Percentiles rank a stretch among this genome's conserved stretches.
Evolutionary conservation across 2,113 vertebrate species (phyloP).

Genomic region (Misgurnus mizolepis): DNA sequence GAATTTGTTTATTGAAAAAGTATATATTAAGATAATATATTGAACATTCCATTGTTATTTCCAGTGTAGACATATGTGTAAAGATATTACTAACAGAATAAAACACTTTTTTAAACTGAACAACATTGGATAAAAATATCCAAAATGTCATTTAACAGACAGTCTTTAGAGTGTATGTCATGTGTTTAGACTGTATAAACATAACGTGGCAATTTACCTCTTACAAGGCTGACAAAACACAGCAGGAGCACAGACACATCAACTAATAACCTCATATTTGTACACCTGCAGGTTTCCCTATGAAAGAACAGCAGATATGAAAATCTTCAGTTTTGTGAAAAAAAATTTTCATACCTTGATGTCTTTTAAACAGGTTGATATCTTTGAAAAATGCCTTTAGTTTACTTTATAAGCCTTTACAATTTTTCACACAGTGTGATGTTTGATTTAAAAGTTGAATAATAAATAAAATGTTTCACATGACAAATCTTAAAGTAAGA

Average conservation of each 20-base stretch:
- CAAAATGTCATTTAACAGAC: not conserved
- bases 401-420: not conserved
- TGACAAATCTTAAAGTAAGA: not conserved
- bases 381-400: not conserved
- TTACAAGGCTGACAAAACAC: not conserved
- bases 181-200: not conserved
- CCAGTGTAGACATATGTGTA: not conserved
- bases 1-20: not conserved
- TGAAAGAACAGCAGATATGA: not conserved
- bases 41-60: not conserved
- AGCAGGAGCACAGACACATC: slow-evolving; percentile 6
- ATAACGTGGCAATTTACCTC: not conserved
- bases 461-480: not conserved
- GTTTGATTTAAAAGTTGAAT: not conserved
- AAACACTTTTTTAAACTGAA: slow-evolving; percentile 3
- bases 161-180: not conserved
- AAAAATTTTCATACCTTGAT: not conserved
- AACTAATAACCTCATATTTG: slow-evolving; percentile 34
- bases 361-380: not conserved
- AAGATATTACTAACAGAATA: not conserved
- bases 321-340: not conserved
- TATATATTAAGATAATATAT: not conserved
- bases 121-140: not conserved
- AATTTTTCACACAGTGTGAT: not conserved
- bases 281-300: not conserved